These are phyloP conservation scores for Philonicus albiceps DNA, from an alignment of 2,888 invertebrate genomes.

Conservation along the genomic window DNA sequence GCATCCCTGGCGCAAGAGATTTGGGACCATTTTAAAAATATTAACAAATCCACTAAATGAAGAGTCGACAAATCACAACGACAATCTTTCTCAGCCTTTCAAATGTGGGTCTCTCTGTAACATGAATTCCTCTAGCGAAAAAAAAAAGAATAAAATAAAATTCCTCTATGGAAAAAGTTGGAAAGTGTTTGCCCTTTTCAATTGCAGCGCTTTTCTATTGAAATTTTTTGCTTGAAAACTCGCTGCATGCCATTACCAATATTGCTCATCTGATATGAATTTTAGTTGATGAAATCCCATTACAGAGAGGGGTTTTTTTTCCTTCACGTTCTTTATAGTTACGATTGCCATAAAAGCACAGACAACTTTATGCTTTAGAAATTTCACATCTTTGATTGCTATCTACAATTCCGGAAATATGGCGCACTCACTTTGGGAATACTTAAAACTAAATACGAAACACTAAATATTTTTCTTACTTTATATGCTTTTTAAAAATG, in stretches of 20 bases:
- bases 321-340: neutral
- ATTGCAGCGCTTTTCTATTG: neutral
- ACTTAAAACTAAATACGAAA: neutral
- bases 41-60: neutral
- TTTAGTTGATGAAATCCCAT: neutral
- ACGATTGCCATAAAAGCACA: neutral
- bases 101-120: neutral
- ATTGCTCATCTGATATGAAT: neutral
- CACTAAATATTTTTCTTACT: neutral
- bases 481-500: neutral
- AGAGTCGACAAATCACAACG: neutral
- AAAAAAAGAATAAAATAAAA: neutral
- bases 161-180: neutral
- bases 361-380: neutral
- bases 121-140: neutral
- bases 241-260: neutral
- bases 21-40: slow-evolving; percentile 23
- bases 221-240: neutral
- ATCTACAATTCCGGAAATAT: neutral
- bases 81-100: neutral
- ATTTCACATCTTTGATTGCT: neutral
- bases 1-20: neutral
- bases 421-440: neutral
- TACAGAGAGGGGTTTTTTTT: neutral
- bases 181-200: neutral